Base-by-base conservation (phyloP, 2,888 invertebrate genomes). In the Drosophila demipolita region DNA sequence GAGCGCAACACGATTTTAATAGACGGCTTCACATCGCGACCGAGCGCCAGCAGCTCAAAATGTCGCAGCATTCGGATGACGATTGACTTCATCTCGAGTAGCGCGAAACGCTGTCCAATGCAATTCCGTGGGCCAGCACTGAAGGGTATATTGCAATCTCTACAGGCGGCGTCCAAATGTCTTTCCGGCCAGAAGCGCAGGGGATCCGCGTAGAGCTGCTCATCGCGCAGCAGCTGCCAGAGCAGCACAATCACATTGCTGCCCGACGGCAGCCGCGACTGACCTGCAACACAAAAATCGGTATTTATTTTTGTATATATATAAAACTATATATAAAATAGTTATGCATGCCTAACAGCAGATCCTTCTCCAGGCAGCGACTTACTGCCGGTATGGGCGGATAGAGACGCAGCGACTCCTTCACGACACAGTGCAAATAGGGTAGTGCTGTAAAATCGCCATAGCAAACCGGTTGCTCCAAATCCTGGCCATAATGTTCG, bases 381-480 rank as follows among this genome's bases (percentile, higher is more conserved):
- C 94, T 94, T 54, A 96, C 94, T 11, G 95, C 94, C 38, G 95
- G 95, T 15, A 96, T 95, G 53, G 95, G 95, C 0, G 96, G 96
- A 82, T 94, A 95, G 1, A 96, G 84, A 40, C 96, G 93, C 67
- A 96, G 82, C 0, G 95, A 93, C 89, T 96, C 96, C 86, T 96
- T 96, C 49, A 96, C 94, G 54, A 95, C 95, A 79, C 94, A 94
- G 76, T 95, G 95, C 63, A 96, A 92, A 71, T 92, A 93, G 9
- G 75, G 80, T 8, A 93, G 69, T 1, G 88, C 63, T 1, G 89
- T 87, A 3, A 93, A 74, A 59, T 92, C 90, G 0, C 55, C 49
- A 33, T 83, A 88, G 11, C 75, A 80, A 2, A 92, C 82, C 2
- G 75, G n/a, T 6, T 76, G 80, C 2, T 50, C 4, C 36, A 82